Evolutionary conservation across 2,113 vertebrate genomes (phyloP).

Genomic region (Isichthys henryi): DNA sequence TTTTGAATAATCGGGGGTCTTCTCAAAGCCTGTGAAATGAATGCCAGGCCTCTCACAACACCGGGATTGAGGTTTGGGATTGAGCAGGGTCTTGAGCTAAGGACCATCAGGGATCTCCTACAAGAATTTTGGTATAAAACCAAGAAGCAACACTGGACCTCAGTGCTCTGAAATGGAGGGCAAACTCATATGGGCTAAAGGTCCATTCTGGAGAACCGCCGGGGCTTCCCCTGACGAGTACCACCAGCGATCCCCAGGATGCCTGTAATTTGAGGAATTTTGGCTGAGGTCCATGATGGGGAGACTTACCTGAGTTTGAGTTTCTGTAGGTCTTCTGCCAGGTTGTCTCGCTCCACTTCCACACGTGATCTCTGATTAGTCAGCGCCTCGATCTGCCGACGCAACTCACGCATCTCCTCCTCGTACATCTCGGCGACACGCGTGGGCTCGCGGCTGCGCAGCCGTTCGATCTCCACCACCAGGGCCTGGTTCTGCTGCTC

Average conservation of each 20-base stretch:
- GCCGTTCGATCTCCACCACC: conserved; percentile 76
- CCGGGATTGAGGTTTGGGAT: not conserved
- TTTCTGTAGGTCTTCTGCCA: conserved; percentile 81
- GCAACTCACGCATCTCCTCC: conserved; percentile 85
- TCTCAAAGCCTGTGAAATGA: not conserved
- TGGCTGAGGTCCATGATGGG: not conserved
- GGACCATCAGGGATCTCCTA: not conserved
- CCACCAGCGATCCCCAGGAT: not conserved
- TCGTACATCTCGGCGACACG: conserved; percentile 82
- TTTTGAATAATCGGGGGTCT: not conserved
- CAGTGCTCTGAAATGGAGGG: not conserved
- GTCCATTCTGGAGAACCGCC: not conserved
- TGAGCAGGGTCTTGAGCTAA: not conserved
- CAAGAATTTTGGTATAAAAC: not conserved
- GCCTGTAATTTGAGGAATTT: not conserved
- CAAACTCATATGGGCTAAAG: not conserved
- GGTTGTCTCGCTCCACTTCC: conserved; percentile 86
- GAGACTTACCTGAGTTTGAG: conserved; percentile 79
- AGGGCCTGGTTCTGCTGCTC: conserved; percentile 88
- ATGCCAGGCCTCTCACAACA: not conserved
- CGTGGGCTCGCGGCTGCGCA: conserved; percentile 83
- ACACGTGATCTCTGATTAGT: conserved; percentile 79
- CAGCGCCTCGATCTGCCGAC: conserved; percentile 78
- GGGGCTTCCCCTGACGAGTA: not conserved
- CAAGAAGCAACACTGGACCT: not conserved